phyloP scores from a whole-genome alignment of 2,113 vertebrate species.

The Dasyprocta punctata region DNA sequence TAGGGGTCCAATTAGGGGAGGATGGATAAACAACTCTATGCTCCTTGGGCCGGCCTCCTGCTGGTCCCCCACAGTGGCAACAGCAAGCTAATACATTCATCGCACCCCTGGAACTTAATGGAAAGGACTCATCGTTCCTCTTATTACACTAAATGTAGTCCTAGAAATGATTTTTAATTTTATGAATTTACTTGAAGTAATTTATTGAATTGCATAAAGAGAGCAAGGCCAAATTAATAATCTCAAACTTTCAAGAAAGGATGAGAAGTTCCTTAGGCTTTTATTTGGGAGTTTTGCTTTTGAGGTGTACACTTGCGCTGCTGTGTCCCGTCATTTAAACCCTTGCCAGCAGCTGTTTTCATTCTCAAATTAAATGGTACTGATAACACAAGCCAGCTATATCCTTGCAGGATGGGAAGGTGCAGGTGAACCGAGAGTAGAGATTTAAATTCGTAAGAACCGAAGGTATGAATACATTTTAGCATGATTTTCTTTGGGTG shows the following conservation, averaged over 20 bases:
- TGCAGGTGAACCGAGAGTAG: neutral
- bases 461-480: neutral
- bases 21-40: conserved; percentile 35
- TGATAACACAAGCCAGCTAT: too few relatives aligned
- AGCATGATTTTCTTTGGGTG: neutral
- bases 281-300: neutral
- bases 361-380: neutral
- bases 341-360: neutral
- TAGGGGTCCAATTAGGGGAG: conserved; percentile 52
- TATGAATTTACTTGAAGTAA: conserved; percentile 60
- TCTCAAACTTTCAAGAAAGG: neutral
- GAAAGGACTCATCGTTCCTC: conserved; percentile 48
- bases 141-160: conserved; percentile 48
- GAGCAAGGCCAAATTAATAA: conserved; percentile 64
- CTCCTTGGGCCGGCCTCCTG: neutral
- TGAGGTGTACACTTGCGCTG: too few relatives aligned
- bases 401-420: neutral
- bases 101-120: conserved; percentile 59
- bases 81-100: conserved; percentile 54
- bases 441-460: neutral
- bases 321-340: neutral
- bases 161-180: conserved; percentile 61
- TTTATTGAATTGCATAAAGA: conserved; percentile 59
- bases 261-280: neutral
- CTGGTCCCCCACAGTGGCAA: neutral